Evolutionary conservation across 1,140 invertebrate species (phyloP).

Genomic region (Telenomus remus): DNA sequence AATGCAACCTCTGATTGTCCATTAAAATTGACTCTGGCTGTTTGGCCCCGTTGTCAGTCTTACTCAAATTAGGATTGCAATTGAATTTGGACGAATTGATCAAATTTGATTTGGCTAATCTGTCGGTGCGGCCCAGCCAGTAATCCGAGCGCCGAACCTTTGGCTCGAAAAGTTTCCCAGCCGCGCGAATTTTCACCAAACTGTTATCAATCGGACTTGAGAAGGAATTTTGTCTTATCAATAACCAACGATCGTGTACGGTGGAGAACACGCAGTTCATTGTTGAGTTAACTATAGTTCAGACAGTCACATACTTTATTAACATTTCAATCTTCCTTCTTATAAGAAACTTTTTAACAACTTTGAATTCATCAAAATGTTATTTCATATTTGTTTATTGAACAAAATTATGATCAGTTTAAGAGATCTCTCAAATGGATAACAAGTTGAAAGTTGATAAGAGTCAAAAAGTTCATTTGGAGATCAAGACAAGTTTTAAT

Average conservation of each 20-base stretch:
- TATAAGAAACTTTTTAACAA: too few species aligned
- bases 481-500: too few species aligned
- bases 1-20: constrained; percentile 23
- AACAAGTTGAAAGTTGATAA: too few species aligned
- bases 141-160: constrained; percentile 48
- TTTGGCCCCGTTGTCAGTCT: background rate
- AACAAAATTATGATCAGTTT: too few species aligned
- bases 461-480: too few species aligned
- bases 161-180: constrained; percentile 64
- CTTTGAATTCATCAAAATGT: too few species aligned
- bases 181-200: constrained; percentile 64
- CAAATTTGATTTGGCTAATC: constrained; percentile 28
- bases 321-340: too few species aligned
- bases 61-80: background rate
- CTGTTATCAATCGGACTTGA: constrained; percentile 64
- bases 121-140: constrained; percentile 16
- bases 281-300: constrained; percentile 57
- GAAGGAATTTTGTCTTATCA: constrained; percentile 58
- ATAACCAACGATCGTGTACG: constrained; percentile 63
- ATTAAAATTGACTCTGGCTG: background rate
- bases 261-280: constrained; percentile 64
- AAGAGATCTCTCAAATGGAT: too few species aligned
- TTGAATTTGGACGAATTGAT: constrained; percentile 18
- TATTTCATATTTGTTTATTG: too few species aligned
- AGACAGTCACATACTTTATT: constrained; percentile 5